Base-by-base conservation (phyloP, 2,113 vertebrate species). In the Eulemur macaco region DNA sequence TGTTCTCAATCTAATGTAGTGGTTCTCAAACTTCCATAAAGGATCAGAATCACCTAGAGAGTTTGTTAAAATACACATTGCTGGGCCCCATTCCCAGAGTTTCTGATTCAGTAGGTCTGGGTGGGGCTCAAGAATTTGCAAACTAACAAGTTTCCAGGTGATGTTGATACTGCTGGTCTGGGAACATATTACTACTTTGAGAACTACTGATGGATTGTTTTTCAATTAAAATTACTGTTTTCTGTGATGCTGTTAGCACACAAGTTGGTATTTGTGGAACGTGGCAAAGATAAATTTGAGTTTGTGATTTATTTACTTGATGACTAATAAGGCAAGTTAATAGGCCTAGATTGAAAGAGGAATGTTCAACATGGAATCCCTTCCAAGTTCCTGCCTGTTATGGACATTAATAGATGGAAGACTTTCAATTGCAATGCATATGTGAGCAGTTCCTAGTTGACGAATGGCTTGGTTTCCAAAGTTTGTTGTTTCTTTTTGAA, bases 391-490 rank as follows among this genome's bases (percentile, higher is more conserved):
- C 58, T 92, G 20, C 52, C 42, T 69, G 54, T 87, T 83, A 29
- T 77, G 47, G 63, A 11, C 64, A 83, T 89, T 92, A 92, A 73
- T 77, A 80, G 42, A 86, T 88, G 0, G 1, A 96, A 96, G 71
- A 17, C 11, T 78, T 95, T 96, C 64, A 91, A 76, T 95, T 37
- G 80, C 25, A 83, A 45, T 1, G 29, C 20, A 42, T 90, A 91
- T 84, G 58, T 91, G 20, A 83, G 37, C 18, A 83, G 31, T 68
- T 91, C 18, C 21, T 89, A 27, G 39, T 89, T 91, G 91, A 78
- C 80, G 78, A 96, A 76, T 86, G 69, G 74, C 20, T 96, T 97
- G 50, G 84, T 95, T 95, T 89, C 60, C 47, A 95, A 73, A 91
- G 47, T 94, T 89, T 91, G 27, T 94, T 95, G 56, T 77, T 92